phyloP scores from a whole-genome alignment of 2,888 invertebrate species.

The Sesamia inferens region DNA sequence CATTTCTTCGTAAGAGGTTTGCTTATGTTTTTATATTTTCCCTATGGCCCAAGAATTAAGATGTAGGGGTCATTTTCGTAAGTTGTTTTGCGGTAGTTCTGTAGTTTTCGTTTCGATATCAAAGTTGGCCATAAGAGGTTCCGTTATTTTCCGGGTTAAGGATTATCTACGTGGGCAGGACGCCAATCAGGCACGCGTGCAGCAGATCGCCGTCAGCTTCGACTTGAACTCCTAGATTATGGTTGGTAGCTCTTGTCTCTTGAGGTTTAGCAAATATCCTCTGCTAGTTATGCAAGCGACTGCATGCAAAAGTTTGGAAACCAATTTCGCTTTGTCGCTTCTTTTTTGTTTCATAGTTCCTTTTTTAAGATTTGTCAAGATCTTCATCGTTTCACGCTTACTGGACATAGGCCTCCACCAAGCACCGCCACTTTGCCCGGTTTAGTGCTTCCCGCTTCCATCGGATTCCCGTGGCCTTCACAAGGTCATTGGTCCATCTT shows the following conservation, averaged over 20 bases:
- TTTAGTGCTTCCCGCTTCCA: neutral
- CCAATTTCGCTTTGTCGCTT: neutral
- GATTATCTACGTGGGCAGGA: no score
- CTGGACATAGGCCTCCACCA: neutral
- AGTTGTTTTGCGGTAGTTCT: neutral
- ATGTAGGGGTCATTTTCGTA: neutral
- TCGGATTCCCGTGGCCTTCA: neutral
- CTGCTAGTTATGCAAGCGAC: no score
- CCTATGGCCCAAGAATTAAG: slow-evolving; percentile 2
- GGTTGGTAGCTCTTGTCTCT: no score
- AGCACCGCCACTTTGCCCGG: neutral
- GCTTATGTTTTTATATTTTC: slow-evolving; percentile 4
- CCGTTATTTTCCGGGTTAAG: neutral
- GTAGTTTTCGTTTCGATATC: neutral
- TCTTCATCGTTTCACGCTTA: neutral
- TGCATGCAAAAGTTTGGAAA: neutral
- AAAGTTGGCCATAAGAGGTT: neutral
- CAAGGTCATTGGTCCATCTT: neutral
- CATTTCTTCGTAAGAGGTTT: slow-evolving; percentile 27
- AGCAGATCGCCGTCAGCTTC: no score
- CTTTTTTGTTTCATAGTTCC: neutral
- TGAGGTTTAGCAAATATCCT: no score
- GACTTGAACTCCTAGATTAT: no score
- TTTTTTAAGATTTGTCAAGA: neutral
- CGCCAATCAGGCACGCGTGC: no score